Base-by-base conservation (phyloP, 2,888 invertebrate genomes). In the Ctenicera cuprea region DNA sequence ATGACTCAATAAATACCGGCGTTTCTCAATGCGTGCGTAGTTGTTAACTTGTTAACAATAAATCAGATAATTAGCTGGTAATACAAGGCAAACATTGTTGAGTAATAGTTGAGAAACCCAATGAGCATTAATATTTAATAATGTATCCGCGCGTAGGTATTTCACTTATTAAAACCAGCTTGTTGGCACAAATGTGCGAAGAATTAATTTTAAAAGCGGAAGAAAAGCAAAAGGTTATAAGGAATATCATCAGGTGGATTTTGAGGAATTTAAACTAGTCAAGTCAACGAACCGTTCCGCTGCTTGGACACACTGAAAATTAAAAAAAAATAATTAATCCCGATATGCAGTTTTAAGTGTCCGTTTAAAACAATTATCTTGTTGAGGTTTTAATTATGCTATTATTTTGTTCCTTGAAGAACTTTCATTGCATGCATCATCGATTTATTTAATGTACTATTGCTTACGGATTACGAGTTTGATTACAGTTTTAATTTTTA, bases 71-170 rank as follows among this genome's bases (percentile, higher is more conserved):
- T 54, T 54, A 54, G 54, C 30, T 11, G 14, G 54, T 54, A 54
- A 54, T 54, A 54, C 54, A 54, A 54, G 54, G 54, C 54, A 54
- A 54, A 54, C 54, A 54, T 14, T 30, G 54, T 54, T 54, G 54
- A 54, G 54, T 30, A 54, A 54, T 54, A 30, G 14, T 54, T 54
- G 54, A 30, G 54, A 54, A 54, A 54, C 14, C 5, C 22, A 22
- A 9, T 7, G 9, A 18, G n/a, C 12, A 54, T 33, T 30, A 54
- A 54, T 54, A 54, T 54, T 54, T 54, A 30, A 54, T 54, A 54
- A 3, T 45, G 2, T 9, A 18, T 18, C 16, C 54, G 22, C 54
- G 54, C 30, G 54, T 54, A 54, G 54, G 54, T 14, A 54, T 54
- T 54, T 54, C 14, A 33, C 33, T 30, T 54, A 54, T 54, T 54